phyloP scores from a whole-genome alignment of 2,797 vertebrate genomes.

The Erethizon dorsatum region DNA sequence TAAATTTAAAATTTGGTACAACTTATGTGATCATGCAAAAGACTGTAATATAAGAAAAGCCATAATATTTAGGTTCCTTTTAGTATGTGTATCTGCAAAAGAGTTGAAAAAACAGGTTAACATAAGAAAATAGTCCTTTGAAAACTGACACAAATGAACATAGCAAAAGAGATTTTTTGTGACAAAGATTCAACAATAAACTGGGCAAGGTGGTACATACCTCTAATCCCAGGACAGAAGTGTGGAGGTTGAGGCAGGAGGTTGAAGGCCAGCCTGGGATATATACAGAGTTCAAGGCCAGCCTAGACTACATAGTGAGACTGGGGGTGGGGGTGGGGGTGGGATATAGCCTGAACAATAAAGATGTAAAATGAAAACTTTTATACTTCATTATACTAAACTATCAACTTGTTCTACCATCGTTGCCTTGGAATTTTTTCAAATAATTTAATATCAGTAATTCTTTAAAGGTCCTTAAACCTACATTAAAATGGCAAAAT shows the following conservation, averaged over 20 bases:
- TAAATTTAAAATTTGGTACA: conserved; percentile 38
- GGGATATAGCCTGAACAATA: neutral
- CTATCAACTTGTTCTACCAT: conserved; percentile 18
- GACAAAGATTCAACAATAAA: neutral
- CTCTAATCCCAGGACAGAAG: neutral
- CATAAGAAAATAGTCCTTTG: neutral
- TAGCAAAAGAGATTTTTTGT: neutral
- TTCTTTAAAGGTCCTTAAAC: conserved; percentile 53
- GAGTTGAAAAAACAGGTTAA: neutral
- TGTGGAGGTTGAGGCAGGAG: neutral
- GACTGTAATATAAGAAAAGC: neutral
- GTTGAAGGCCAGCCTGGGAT: neutral
- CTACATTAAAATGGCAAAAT: conserved; percentile 47
- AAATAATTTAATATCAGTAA: conserved; percentile 28
- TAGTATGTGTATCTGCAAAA: neutral
- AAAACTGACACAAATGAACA: neutral
- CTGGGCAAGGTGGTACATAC: neutral
- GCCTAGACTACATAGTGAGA: neutral
- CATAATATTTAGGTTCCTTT: neutral
- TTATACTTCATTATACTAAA: neutral
- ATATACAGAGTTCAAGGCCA: neutral
- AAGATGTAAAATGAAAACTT: neutral
- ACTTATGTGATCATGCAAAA: conserved; percentile 49
- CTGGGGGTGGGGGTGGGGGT: neutral
- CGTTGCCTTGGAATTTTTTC: conserved; percentile 15